These are phyloP conservation scores for Semicossyphus pulcher DNA, from an alignment of 2,113 vertebrate species.

Conservation along the genomic window DNA sequence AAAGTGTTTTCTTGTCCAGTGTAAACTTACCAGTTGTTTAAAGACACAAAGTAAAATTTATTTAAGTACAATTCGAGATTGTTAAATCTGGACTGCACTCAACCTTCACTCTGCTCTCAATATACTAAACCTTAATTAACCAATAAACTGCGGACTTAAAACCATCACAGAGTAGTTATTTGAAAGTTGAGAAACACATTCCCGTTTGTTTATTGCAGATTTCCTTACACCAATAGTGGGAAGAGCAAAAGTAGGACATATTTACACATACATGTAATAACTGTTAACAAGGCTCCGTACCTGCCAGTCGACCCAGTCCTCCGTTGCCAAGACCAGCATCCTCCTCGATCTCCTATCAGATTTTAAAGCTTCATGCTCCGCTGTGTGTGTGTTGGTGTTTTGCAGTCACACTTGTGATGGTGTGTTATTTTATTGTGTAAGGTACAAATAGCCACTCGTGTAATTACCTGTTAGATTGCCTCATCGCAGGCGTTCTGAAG, in stretches of 20 bases:
- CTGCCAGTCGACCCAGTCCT: constrained; percentile 91
- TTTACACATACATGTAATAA: too few relatives aligned
- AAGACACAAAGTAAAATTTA: not conserved
- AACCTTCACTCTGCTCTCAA: too few relatives aligned
- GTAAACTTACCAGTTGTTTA: not conserved
- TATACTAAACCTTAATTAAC: too few relatives aligned
- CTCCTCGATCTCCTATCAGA: constrained; percentile 87
- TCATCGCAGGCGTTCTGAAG: constrained; percentile 93
- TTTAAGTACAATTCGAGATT: not conserved
- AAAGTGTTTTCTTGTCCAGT: too few relatives aligned
- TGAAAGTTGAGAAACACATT: not conserved
- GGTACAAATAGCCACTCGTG: not conserved
- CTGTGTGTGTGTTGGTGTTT: too few relatives aligned
- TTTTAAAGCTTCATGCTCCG: not conserved
- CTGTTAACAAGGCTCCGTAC: constrained; percentile 59
- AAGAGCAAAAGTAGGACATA: too few relatives aligned
- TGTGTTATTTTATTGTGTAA: not conserved
- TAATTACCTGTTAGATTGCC: constrained; percentile 89
- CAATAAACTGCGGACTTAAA: too few relatives aligned
- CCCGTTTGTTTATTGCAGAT: not conserved
- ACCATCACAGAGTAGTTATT: not conserved
- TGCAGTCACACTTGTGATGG: not conserved
- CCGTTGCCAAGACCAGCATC: constrained; percentile 92
- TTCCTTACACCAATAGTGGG: not conserved
- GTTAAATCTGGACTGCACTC: too few relatives aligned